Conservation (phyloP, 2,888 invertebrate species). For the Lasius fuliginosus region DNA sequence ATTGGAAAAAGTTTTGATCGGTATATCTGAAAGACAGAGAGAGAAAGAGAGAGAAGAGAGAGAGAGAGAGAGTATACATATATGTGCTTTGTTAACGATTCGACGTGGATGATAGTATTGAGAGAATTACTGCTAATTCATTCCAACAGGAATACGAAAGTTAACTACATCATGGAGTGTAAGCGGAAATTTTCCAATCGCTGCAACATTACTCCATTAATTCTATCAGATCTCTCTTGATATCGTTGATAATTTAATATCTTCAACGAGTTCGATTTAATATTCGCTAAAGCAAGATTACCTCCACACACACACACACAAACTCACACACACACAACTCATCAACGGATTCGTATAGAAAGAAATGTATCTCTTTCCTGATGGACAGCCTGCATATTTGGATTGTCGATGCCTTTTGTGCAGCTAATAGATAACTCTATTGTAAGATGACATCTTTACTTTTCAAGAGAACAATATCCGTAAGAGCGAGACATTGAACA, state of each 20-base stretch:
- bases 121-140: conserved; percentile 50
- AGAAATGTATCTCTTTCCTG: background rate
- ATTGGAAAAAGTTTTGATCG: conserved; percentile 72
- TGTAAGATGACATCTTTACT: too few relatives aligned
- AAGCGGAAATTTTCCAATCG: conserved; percentile 14
- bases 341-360: background rate
- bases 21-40: background rate
- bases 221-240: background rate
- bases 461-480: too few relatives aligned
- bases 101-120: conserved; percentile 19
- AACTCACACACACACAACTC: background rate
- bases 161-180: background rate
- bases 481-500: background rate
- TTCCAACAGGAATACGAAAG: background rate
- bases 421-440: background rate
- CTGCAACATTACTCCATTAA: background rate
- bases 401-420: background rate
- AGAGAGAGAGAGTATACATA: background rate
- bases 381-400: background rate
- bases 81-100: background rate
- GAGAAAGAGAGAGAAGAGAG: background rate
- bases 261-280: background rate
- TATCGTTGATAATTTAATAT: background rate
- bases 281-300: background rate
- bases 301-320: too few relatives aligned